Evolutionary conservation across 2,797 vertebrate genomes (phyloP).

Genomic region (Enteromius afrohamiltoni): DNA sequence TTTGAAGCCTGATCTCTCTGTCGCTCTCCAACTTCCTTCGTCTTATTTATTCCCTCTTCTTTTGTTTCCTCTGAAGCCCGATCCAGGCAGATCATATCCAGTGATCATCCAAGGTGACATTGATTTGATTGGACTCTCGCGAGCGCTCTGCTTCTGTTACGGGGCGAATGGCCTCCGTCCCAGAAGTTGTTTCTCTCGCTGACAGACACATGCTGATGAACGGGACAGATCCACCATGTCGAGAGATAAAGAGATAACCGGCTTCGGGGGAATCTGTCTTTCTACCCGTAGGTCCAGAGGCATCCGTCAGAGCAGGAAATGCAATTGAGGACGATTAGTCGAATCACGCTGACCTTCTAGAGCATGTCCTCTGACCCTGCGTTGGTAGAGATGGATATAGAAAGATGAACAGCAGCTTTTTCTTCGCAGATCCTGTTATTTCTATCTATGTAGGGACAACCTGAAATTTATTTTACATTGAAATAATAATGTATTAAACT

Average conservation of each 20-base stretch:
- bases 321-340: background rate
- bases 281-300: background rate
- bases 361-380: background rate
- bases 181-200: constrained; percentile 30
- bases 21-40: constrained; percentile 1
- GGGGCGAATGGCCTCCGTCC: constrained; percentile 2
- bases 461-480: background rate
- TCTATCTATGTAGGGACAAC: background rate
- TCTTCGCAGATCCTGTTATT: background rate
- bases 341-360: background rate
- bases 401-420: background rate
- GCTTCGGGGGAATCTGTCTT: constrained; percentile 10
- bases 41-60: constrained; percentile 36
- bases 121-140: constrained; percentile 48
- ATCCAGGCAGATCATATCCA: constrained; percentile 47
- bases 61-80: constrained; percentile 35
- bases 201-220: constrained; percentile 34
- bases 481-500: background rate
- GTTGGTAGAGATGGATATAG: background rate
- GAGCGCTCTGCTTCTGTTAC: constrained; percentile 29
- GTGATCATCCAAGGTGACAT: constrained; percentile 52
- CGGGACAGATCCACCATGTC: constrained; percentile 35
- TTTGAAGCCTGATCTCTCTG: constrained; percentile 39
- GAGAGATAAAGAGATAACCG: constrained; percentile 35
- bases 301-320: background rate